Base-by-base conservation (phyloP, 2,113 vertebrate species). In the Ranitomeya imitator region DNA sequence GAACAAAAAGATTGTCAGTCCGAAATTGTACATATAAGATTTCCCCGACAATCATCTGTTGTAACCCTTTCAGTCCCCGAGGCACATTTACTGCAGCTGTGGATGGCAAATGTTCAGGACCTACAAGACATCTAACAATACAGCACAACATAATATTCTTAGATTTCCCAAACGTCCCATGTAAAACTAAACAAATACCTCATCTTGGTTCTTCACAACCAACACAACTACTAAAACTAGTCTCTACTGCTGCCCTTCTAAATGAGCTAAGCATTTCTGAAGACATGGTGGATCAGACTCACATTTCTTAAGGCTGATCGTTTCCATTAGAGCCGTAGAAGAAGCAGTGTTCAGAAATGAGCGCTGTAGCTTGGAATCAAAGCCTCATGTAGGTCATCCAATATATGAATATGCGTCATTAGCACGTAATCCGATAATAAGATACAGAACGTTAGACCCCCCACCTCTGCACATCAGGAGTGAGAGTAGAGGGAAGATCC, bases 401-500 rank as follows among this genome's bases (percentile, higher is more conserved):
- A n/a, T 76, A 74, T 74, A 52, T 76, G 51, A 45, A 51, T 76
- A 21, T 21, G 73, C 45, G 23, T 71, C 31, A 60, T 74, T 8
- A 65, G 3, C 57, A 65, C 31, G 21, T 79, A 86, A 79, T 79
- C 85, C 59, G 16, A 23, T 84, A 51, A 61, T 73, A 59, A 77
- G 55, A 76, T 63, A 23, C 13, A 14, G 19, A 59, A 52, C 60
- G 79, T 77, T 69, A 67, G 63, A 65, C 51, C 6, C 37, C 60
- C 60, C 74, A 21, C 26, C 77, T 52, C 45, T 7, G 23, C 31
- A n/a, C 71, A 52, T 31, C 21, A n/a, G 23, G 6, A 55, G 59
- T 23, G n/a, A 54, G 52, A 6, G 51, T 19, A 37, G 3, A 21
- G 21, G n/a, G 4, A 57, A 4, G 37, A 54, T 18, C 45, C 12